phyloP scores from a whole-genome alignment of 1,140 invertebrate genomes.

The Semibalanus balanoides region DNA sequence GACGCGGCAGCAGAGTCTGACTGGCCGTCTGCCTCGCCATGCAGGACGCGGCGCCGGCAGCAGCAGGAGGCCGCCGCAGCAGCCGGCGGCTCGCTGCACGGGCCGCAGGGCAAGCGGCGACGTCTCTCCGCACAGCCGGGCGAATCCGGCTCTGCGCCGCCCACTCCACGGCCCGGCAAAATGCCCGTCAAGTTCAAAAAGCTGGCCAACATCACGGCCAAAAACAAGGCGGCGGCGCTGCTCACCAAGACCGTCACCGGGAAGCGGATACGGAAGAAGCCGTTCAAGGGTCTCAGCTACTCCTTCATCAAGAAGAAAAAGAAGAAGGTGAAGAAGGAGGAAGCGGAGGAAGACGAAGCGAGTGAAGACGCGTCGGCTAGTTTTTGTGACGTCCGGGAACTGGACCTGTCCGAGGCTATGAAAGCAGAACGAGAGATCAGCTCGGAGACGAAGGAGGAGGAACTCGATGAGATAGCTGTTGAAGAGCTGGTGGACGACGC shows the following conservation, averaged over 20 bases:
- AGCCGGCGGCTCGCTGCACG: too few relatives aligned
- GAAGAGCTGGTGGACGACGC: slow-evolving; percentile 7
- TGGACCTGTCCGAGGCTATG: slow-evolving; percentile 14
- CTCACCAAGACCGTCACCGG: slow-evolving; percentile 11
- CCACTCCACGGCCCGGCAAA: background rate
- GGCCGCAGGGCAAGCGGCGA: background rate
- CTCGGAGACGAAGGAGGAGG: background rate
- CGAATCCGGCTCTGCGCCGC: too few relatives aligned
- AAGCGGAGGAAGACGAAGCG: background rate
- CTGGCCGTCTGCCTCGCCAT: too few relatives aligned
- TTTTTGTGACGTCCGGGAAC: slow-evolving; percentile 12
- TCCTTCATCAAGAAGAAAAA: slow-evolving; percentile 19
- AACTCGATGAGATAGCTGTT: background rate
- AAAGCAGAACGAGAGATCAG: background rate
- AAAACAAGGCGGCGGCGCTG: background rate
- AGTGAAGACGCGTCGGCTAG: slow-evolving; percentile 7
- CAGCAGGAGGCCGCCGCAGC: background rate
- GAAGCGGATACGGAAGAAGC: slow-evolving; percentile 20
- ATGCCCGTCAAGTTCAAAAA: background rate
- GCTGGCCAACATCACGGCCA: background rate
- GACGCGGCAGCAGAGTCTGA: too few relatives aligned
- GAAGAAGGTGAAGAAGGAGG: slow-evolving; percentile 6
- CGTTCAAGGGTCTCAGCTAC: slow-evolving; percentile 20
- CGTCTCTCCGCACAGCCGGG: too few relatives aligned
- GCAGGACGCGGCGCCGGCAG: background rate